These are phyloP conservation scores for Cerastis rubricosa DNA, from an alignment of 2,888 invertebrate genomes.

Conservation along the genomic window DNA sequence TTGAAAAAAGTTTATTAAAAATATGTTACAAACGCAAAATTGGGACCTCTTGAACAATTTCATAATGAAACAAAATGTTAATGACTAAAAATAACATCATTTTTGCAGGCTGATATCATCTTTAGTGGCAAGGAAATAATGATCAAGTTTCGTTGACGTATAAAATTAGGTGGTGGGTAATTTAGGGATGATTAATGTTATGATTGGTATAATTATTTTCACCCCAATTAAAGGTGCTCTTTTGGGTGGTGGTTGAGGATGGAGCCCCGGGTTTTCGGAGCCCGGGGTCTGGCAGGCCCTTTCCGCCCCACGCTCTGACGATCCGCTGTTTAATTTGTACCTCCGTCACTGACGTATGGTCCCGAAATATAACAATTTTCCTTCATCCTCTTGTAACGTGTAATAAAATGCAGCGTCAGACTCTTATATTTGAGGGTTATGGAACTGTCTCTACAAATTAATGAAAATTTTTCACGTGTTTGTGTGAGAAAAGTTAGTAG, in stretches of 20 bases:
- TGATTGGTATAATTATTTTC: conserved; percentile 66
- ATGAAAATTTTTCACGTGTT: not conserved
- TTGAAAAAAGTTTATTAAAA: not conserved
- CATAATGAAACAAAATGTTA: conserved; percentile 37
- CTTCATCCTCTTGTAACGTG: conserved; percentile 15
- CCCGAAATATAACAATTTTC: conserved; percentile 49
- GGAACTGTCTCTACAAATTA: not conserved
- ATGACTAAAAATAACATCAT: conserved; percentile 29
- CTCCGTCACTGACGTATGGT: conserved; percentile 55
- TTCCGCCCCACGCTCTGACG: conserved; percentile 40
- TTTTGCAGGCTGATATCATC: conserved; percentile 41
- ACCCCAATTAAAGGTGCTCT: conserved; percentile 56
- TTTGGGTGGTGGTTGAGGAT: conserved; percentile 45
- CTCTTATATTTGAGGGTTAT: not conserved
- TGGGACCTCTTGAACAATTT: conserved; percentile 23
- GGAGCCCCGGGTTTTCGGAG: conserved; percentile 9
- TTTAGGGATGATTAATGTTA: conserved; percentile 63
- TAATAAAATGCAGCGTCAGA: conserved; percentile 52
- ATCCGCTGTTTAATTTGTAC: conserved; percentile 59
- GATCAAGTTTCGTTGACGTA: conserved; percentile 40
- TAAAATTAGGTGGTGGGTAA: conserved; percentile 41
- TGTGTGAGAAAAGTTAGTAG: not conserved
- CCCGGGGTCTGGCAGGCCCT: conserved; percentile 15
- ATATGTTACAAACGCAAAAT: conserved; percentile 19
- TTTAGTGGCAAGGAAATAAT: conserved; percentile 36